Base-by-base conservation (phyloP, 2,888 invertebrate species). In the Thelaira solivaga region DNA sequence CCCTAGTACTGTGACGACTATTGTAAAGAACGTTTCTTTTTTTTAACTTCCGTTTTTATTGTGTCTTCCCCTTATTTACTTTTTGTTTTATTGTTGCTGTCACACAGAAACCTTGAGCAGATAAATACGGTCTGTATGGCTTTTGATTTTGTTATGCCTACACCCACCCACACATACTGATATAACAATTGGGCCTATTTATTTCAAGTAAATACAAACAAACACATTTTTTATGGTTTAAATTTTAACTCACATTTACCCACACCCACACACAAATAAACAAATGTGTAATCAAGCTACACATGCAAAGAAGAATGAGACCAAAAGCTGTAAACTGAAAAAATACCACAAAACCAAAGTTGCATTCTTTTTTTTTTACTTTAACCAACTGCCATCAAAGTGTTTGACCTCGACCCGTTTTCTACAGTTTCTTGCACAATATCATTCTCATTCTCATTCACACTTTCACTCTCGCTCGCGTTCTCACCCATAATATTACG, bases 391-490 rank as follows among this genome's bases (percentile, higher is more conserved):
- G 53, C 13, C 55, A 57, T 16, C 47, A 16, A 13, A 57, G 16
- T 73, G n/a, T 39, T 53, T 72, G 72, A 76, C 76, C 76, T 76
- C 72, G 76, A 76, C 72, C 76, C 53, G 47, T 47, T 76, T 76
- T 67, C 61, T 53, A 45, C 34, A 61, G 4, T 36, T 55, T 57
- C 22, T 36, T 34, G 34, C 20, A 49, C 57, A 59, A 8, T 11
- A 22, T 1, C 55, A 39, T 2, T 20, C n/a, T 29, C 4, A 59
- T 8, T 11, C 29, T 1, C 55, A 39, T 2, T 20, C n/a, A 39
- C 4, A 26, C n/a, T 13, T 2, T 16, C 8, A 29, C n/a, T 22
- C 10, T 16, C 20, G 29, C 26, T n/a, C 1, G 7, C 20, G 5
- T 6, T n/a, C n/a, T n/a, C n/a, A 29, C 4, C 16, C 1, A 16